Conservation (phyloP, 2,888 invertebrate species). For the Syrista parreyssii region DNA sequence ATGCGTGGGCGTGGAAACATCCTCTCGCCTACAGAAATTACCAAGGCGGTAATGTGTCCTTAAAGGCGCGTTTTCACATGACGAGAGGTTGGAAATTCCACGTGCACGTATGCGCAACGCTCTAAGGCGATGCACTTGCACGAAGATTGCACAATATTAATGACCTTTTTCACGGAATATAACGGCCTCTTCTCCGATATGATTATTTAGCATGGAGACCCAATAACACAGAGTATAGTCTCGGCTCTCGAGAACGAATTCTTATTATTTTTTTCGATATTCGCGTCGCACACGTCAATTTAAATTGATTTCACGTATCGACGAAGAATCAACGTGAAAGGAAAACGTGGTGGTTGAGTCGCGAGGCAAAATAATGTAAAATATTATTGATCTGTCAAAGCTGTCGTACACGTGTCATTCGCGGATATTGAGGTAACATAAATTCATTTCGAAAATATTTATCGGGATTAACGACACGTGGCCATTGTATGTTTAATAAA, state of each 20-base stretch:
- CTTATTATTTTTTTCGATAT: background rate
- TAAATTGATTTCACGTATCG: background rate
- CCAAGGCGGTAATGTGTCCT: background rate
- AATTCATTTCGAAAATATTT: background rate
- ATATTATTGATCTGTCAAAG: background rate
- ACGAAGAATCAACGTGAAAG: background rate
- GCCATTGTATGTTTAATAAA: background rate
- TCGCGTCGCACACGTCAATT: background rate
- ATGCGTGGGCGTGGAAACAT: background rate
- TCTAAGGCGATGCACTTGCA: constrained; percentile 28
- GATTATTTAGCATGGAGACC: constrained; percentile 44
- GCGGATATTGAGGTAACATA: background rate
- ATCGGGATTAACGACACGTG: background rate
- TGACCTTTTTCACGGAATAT: constrained; percentile 39
- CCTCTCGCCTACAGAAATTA: background rate
- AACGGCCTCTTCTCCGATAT: constrained; percentile 39
- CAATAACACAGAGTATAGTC: constrained; percentile 29
- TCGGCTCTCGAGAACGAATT: background rate
- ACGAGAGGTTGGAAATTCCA: background rate
- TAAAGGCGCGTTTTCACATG: background rate
- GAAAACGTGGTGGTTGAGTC: background rate
- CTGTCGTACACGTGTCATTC: background rate
- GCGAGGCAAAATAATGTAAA: background rate
- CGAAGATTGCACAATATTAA: constrained; percentile 36
- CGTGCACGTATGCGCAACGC: background rate